A percentile compares a stretch with the other conserved stretches of the same genome.
These are phyloP conservation scores for Aphodius sticticus DNA, from an alignment of 2,888 invertebrate species.

Conservation along the genomic window DNA sequence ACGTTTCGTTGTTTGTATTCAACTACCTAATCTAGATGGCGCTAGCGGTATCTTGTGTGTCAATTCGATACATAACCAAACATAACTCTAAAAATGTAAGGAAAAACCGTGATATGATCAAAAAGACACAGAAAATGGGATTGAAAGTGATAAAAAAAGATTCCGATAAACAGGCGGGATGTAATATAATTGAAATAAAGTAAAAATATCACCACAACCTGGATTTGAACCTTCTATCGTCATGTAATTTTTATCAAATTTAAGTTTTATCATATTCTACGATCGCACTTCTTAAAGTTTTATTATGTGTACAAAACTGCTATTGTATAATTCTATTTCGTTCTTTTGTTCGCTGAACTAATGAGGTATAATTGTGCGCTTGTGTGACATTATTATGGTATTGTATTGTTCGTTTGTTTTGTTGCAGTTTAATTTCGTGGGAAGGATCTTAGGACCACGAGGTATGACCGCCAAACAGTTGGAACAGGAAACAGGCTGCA, in stretches of 20 bases:
- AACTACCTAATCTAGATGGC: too few relatives aligned
- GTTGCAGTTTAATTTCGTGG: slow-evolving; percentile 99
- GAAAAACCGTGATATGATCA: too few relatives aligned
- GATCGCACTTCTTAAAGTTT: not conserved
- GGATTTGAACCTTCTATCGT: too few relatives aligned
- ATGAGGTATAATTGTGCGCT: not conserved
- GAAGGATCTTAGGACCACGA: slow-evolving; percentile 97
- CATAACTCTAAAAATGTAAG: too few relatives aligned
- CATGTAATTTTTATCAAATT: not conserved
- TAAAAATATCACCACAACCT: too few relatives aligned
- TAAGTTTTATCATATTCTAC: not conserved
- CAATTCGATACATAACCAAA: too few relatives aligned
- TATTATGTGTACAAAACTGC: not conserved
- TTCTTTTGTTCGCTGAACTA: not conserved
- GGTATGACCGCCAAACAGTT: slow-evolving; percentile 99
- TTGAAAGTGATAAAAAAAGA: too few relatives aligned
- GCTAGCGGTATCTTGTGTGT: too few relatives aligned
- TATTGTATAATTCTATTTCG: not conserved
- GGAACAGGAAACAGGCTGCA: slow-evolving; percentile 99
- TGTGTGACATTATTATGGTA: not conserved
- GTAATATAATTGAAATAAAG: too few relatives aligned
- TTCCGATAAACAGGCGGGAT: too few relatives aligned
- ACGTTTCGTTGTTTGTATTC: too few relatives aligned
- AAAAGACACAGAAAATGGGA: too few relatives aligned
- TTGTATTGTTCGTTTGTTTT: slow-evolving; percentile 47